Conservation (phyloP, 2,797 vertebrate species). For the Florisuga fusca region DNA sequence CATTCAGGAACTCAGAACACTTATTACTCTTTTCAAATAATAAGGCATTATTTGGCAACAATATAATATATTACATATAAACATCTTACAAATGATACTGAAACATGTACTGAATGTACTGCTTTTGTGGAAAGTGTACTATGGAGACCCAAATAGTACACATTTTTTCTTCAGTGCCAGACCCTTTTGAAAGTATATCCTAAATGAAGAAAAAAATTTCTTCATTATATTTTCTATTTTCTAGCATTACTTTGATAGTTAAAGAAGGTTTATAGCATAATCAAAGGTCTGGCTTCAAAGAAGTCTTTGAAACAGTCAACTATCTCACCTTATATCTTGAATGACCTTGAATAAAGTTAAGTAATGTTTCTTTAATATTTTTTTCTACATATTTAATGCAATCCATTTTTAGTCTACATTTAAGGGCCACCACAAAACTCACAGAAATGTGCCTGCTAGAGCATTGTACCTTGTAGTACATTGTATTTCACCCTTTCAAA, state of each 20-base stretch:
- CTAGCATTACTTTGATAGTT: not conserved
- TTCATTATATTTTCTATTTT: not conserved
- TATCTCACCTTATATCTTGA: not conserved
- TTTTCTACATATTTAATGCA: not conserved
- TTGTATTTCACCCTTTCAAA: slow-evolving; percentile 27
- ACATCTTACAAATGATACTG: not conserved
- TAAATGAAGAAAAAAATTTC: not conserved
- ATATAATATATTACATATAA: not conserved
- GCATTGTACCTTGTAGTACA: not conserved
- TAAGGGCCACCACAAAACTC: slow-evolving; percentile 6
- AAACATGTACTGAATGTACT: not conserved
- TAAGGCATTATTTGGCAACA: not conserved
- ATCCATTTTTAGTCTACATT: not conserved
- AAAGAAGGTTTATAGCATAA: not conserved
- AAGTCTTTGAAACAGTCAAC: not conserved
- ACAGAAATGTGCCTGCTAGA: not conserved
- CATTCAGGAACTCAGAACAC: not conserved
- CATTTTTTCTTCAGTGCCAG: not conserved
- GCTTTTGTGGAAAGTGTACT: not conserved
- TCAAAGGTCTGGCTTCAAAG: not conserved
- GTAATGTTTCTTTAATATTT: not conserved
- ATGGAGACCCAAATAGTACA: not conserved
- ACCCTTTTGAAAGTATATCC: not conserved
- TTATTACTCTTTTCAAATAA: not conserved
- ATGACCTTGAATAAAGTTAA: not conserved